These are phyloP conservation scores for Mythimna pallens DNA, from an alignment of 2,888 invertebrate species.

Conservation along the genomic window DNA sequence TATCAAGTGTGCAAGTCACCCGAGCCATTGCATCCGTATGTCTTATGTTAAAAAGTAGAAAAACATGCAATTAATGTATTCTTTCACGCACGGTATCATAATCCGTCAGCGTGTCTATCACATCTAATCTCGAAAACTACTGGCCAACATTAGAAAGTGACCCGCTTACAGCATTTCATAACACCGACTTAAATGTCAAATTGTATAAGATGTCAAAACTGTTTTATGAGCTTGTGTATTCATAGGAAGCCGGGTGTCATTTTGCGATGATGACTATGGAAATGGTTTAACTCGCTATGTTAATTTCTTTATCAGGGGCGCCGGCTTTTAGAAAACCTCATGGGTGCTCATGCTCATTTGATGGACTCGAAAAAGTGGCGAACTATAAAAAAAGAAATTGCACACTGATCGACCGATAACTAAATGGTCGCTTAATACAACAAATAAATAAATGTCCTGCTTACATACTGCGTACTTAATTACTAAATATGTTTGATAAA, in stretches of 20 bases:
- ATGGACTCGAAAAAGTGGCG: too few relatives aligned
- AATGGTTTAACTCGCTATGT: neutral
- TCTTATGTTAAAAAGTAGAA: neutral
- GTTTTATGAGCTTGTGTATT: neutral
- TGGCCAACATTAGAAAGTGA: slow-evolving; percentile 49
- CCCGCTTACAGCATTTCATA: slow-evolving; percentile 51
- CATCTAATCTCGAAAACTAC: slow-evolving; percentile 44
- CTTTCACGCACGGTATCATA: slow-evolving; percentile 13
- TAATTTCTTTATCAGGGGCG: too few relatives aligned
- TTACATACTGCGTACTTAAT: too few relatives aligned
- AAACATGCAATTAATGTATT: slow-evolving; percentile 13
- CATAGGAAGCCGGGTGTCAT: neutral
- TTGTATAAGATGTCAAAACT: slow-evolving; percentile 49
- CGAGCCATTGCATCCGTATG: neutral
- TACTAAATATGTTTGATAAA: too few relatives aligned
- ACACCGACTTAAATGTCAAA: slow-evolving; percentile 42
- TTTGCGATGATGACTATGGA: neutral
- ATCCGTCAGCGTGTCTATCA: slow-evolving; percentile 38
- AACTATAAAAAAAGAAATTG: too few relatives aligned
- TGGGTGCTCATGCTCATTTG: too few relatives aligned
- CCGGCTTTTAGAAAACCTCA: too few relatives aligned
- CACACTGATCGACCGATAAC: too few relatives aligned
- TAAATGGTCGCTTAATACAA: too few relatives aligned
- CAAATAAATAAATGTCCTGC: too few relatives aligned
- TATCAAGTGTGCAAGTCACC: neutral